A percentile compares a stretch with the other conserved stretches of the same genome.
phyloP scores from a whole-genome alignment of 1,140 invertebrate genomes.

The Vanessa tameamea region DNA sequence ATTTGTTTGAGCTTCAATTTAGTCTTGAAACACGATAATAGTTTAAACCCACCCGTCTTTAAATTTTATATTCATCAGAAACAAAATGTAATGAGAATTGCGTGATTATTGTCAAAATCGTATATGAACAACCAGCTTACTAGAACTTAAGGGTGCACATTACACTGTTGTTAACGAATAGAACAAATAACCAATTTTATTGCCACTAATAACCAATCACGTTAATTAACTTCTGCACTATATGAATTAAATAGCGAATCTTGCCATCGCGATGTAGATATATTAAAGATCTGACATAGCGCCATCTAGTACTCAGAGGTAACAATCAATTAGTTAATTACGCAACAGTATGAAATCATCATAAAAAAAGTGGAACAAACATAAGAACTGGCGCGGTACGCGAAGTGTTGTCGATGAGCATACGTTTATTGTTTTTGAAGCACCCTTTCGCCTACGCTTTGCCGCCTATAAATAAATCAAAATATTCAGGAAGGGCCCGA shows the following conservation, averaged over 20 bases:
- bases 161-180: no score
- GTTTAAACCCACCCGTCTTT: conserved; percentile 26
- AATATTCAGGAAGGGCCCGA: conserved; percentile 79
- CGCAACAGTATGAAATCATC: neutral
- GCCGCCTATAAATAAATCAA: conserved; percentile 80
- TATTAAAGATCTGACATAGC: no score
- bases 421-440: conserved; percentile 73
- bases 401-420: conserved; percentile 52
- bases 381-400: conserved; percentile 4
- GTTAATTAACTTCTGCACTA: no score
- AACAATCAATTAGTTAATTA: no score
- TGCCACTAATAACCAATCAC: no score
- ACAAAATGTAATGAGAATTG: conserved; percentile 11
- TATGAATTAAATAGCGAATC: no score
- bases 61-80: conserved; percentile 24
- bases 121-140: neutral
- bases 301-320: no score
- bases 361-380: neutral
- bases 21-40: conserved; percentile 40
- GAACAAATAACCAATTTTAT: no score
- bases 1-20: conserved; percentile 59
- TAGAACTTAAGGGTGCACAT: neutral
- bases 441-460: conserved; percentile 72
- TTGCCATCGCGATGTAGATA: no score
- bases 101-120: neutral